Evolutionary conservation across 2,797 vertebrate species (phyloP), one percentile per base, ranked within the genome.

Genomic region (Capromys pilorides): DNA sequence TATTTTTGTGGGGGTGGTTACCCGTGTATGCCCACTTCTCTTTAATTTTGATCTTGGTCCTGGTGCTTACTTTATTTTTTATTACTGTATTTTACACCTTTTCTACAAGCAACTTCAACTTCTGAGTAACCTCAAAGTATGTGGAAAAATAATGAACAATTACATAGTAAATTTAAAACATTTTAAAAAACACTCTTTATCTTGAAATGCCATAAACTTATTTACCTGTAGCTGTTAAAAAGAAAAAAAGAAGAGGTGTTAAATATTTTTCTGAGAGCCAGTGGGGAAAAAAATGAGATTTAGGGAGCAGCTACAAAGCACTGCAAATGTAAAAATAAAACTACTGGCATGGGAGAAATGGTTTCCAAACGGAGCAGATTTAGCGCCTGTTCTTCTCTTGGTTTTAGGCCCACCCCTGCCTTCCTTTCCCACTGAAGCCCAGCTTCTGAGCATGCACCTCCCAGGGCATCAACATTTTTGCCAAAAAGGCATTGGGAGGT

Each of bases 91-190:
- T 88, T 84, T 77, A 45, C 45, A 5, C 69, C 39, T 87, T 66
- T 13, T 66, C 24, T 64, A 33, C 87, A 94, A 81, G 21, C 33
- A 73, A 8, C 66, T 31, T 93, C 36, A 90, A 78, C 57, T 94
- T 89, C 51, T 83, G 73, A n/a, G 88, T 69, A 67, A 26, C 57
- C 24, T 66, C 66, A 97, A 96, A 89, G 26, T 14, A 84, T 19
- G 0, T 16, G 54, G 28, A 28, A 71, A 18, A 57, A 84, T 79
- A 82, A n/a, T 18, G n/a, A 16, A 18, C 31, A 82, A 39, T 21
- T 87, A 86, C 86, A 91, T 13, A 86, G 24, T 51, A 71, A 54
- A 75, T 79, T 62, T 80, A 49, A 88, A 59, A 45, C 82, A n/a
- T 49, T 86, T 94, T 79, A n/a, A 73, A 41, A 69, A 64, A 64